Base-by-base conservation (phyloP, 2,797 vertebrate genomes). In the Coranthus polyacanthus region DNA sequence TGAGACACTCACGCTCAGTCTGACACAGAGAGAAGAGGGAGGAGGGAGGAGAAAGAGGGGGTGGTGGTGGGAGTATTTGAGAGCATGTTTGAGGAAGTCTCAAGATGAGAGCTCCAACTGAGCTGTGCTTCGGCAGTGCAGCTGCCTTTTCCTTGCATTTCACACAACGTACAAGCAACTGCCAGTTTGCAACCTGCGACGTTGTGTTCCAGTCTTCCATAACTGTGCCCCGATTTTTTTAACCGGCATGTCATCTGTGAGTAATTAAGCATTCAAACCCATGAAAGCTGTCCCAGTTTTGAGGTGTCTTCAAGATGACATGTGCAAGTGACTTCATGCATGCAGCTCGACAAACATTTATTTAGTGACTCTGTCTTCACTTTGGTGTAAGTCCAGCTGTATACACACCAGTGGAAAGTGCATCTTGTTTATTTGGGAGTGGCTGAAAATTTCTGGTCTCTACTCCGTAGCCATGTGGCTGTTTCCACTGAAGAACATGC, bases 31-130 rank as follows among this genome's bases (percentile, higher is more conserved):
- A 55, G 46, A 16, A 18, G 37, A 51, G 49, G 61, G 51, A 57
- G 55, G 61, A 55, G 44, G 49, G 39, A 43, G 38, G 54, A n/a
- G 52, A 46, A 67, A 56, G 61, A 34, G 78, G 59, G 54, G 68
- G 56, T 51, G n/a, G n/a, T n/a, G 53, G 72, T 47, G 76, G 41
- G 37, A 36, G 57, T 65, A 26, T 45, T 74, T 56, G 73, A 15
- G 51, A 77, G 78, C 46, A 52, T 90, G 87, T 91, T 91, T 91
- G 80, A 91, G 91, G 87, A 93, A 92, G 89, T 88, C 84, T 83
- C 62, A 65, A 82, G 58, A 77, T 52, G 41, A 74, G 67, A 68
- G 52, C 49, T 75, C 54, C 21, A 54, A 61, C 42, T 63, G 70
- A 73, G 70, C 54, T 18, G 50, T n/a, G 8, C 64, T 38, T 44